A percentile compares a stretch with the other conserved stretches of the same genome.
Evolutionary conservation across 2,113 vertebrate genomes (phyloP).

Genomic region (Xiphophorus hellerii): DNA sequence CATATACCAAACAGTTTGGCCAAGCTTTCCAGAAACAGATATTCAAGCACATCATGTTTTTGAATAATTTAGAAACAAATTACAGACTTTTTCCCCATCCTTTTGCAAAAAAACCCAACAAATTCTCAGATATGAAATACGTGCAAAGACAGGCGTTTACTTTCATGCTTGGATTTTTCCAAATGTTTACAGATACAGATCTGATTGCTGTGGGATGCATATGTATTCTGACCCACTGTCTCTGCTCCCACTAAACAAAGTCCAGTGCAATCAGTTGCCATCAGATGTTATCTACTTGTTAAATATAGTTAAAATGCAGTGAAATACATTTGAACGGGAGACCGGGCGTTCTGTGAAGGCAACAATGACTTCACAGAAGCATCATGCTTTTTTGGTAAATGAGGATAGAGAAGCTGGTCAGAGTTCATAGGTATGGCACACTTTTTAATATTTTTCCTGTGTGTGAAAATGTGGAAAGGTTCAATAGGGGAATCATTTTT

Average conservation of each 20-base stretch:
- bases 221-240: background rate
- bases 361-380: too few species aligned
- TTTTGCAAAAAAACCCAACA: background rate
- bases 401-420: too few species aligned
- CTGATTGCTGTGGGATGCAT: background rate
- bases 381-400: too few species aligned
- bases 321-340: background rate
- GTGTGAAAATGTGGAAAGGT: too few species aligned
- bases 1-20: background rate
- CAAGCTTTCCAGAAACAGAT: background rate
- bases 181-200: background rate
- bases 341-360: background rate
- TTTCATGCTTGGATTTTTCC: too few species aligned
- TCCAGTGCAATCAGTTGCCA: background rate
- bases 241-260: background rate
- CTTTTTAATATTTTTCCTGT: too few species aligned
- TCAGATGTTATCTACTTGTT: background rate
- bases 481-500: background rate
- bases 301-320: background rate
- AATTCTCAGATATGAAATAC: background rate
- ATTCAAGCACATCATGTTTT: background rate
- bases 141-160: background rate
- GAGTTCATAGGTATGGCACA: too few species aligned
- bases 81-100: background rate
- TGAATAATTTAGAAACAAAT: too few species aligned